These are phyloP conservation scores for Octonoba sinensis DNA, from an alignment of 2,888 invertebrate species.

Conservation along the genomic window DNA sequence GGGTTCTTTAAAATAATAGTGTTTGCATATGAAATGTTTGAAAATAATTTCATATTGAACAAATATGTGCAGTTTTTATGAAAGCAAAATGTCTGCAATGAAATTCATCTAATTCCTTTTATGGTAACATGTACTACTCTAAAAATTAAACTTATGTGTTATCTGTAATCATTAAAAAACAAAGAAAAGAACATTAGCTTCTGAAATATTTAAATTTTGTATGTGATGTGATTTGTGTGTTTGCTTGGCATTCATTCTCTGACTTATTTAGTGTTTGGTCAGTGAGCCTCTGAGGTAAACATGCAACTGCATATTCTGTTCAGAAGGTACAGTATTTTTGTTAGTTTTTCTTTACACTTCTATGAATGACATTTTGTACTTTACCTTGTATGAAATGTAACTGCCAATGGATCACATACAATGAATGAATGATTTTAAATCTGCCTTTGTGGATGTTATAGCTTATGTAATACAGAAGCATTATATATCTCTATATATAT, in stretches of 20 bases:
- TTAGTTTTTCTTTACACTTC: constrained; percentile 11
- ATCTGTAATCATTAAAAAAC: no score
- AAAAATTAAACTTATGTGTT: no score
- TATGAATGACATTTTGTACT: constrained; percentile 9
- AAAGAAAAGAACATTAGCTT: constrained; percentile 6
- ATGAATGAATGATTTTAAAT: constrained; percentile 5
- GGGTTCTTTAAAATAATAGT: background rate
- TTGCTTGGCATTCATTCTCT: constrained; percentile 34
- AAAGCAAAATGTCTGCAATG: constrained; percentile 3
- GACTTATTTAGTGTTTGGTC: constrained; percentile 31
- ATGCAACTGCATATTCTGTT: constrained; percentile 16
- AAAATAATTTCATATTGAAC: constrained; percentile 8
- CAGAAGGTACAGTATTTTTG: constrained; percentile 34
- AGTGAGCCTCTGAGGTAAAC: constrained; percentile 40
- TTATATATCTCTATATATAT: constrained; percentile 18
- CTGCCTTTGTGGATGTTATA: constrained; percentile 19
- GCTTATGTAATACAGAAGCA: constrained; percentile 4
- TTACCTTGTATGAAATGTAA: constrained; percentile 1
- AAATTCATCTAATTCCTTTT: no score
- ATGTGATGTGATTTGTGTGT: constrained; percentile 23
- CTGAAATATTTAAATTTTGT: constrained; percentile 31
- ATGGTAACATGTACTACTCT: no score
- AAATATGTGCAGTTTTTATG: constrained; percentile 7
- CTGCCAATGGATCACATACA: constrained; percentile 13
- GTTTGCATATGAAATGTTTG: constrained; percentile 2